Evolutionary conservation across 1,140 invertebrate genomes (phyloP).

Genomic region (Drosophila sulfurigaster): DNA sequence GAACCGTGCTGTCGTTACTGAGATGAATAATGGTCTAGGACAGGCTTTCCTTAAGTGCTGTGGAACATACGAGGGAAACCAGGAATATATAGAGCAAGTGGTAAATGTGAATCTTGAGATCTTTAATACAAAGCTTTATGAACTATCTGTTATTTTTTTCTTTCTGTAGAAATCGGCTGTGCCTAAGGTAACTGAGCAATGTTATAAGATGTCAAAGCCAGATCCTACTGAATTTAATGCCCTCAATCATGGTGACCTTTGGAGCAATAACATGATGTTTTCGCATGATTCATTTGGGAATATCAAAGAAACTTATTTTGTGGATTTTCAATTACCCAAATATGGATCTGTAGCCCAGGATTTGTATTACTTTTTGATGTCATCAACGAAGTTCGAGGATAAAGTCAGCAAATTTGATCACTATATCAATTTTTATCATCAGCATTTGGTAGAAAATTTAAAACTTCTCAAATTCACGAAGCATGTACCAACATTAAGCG

Average conservation of each 20-base stretch:
- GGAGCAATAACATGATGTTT: slow-evolving; percentile 87
- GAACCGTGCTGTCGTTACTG: slow-evolving; percentile 29
- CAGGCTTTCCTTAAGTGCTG: slow-evolving; percentile 49
- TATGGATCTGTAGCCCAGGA: slow-evolving; percentile 69
- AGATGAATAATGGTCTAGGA: slow-evolving; percentile 34
- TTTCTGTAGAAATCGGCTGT: slow-evolving; percentile 2
- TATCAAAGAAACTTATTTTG: slow-evolving; percentile 63
- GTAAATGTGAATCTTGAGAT: slow-evolving; percentile 30
- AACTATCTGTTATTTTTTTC: neutral
- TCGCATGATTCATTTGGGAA: slow-evolving; percentile 85
- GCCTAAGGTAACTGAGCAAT: slow-evolving; percentile 36
- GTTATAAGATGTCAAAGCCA: slow-evolving; percentile 28
- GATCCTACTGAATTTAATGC: slow-evolving; percentile 86
- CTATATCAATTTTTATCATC: slow-evolving; percentile 70
- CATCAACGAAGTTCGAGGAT: slow-evolving; percentile 68
- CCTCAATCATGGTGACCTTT: slow-evolving; percentile 88
- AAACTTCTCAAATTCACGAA: slow-evolving; percentile 68
- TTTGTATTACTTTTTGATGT: slow-evolving; percentile 65
- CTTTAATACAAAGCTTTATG: neutral
- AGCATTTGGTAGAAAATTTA: slow-evolving; percentile 61
- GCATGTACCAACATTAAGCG: slow-evolving; percentile 54
- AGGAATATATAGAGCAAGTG: slow-evolving; percentile 56
- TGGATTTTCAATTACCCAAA: slow-evolving; percentile 69
- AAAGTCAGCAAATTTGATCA: slow-evolving; percentile 75
- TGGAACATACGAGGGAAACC: slow-evolving; percentile 42